Base-by-base conservation (phyloP, 2,113 vertebrate species). In the Pterocles burchelli region DNA sequence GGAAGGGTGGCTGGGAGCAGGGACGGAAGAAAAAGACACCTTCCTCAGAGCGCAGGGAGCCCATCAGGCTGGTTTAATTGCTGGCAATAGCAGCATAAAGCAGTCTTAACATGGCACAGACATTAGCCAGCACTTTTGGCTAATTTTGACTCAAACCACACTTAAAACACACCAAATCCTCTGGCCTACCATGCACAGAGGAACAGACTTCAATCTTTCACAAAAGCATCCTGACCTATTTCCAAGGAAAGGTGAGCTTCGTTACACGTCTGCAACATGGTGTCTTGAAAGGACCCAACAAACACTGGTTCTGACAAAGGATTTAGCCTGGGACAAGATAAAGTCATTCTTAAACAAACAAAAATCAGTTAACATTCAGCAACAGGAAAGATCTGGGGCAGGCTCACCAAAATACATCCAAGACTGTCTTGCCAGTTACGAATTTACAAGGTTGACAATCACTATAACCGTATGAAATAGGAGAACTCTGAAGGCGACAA, bases 401-500 rank as follows among this genome's bases (percentile, higher is more conserved):
- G 72, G 43, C 80, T 86, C 85, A 71, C 29, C 57, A 66, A 67
- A 80, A 80, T 51, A 61, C 33, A 80, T 33, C 38, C 7, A 18
- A 38, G 72, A 54, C 3, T 34, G 34, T 57, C 26, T 46, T 58
- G 46, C 46, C 81, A 85, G 63, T 46, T 51, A 80, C 34, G 57
- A 43, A 80, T 48, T 54, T 72, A 49, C 62, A 58, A 91, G 52
- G 58, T 3, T 67, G 78, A 83, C 63, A 70, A 67, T 63, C 59
- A 94, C 36, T 55, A 13, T 24, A 90, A 85, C 21, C 33, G 4
- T 54, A 83, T 9, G 88, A 91, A 96, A 94, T 13, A 63, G 0
- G 1, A 96, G 85, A 91, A 86, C 79, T 90, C 17, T 46, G 68
- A 83, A 90, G 85, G 95, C 84, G 82, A 77, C 63, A 94, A 93